These are phyloP conservation scores for Baccha elongata DNA, from an alignment of 2,888 invertebrate species.

Conservation along the genomic window DNA sequence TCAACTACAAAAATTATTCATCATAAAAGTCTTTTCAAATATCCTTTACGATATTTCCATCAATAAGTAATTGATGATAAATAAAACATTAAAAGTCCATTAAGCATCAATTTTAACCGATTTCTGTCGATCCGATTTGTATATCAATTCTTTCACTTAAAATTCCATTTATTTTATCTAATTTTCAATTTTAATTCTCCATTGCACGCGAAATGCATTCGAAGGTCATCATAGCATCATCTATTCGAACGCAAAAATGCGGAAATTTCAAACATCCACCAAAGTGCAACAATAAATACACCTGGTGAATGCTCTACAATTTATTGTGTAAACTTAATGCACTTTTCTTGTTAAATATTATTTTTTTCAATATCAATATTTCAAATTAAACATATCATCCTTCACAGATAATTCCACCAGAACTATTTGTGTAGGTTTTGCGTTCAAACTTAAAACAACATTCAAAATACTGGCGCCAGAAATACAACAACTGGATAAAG, in stretches of 20 bases:
- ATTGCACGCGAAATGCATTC: neutral
- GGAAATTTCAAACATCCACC: constrained; percentile 8
- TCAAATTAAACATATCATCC: neutral
- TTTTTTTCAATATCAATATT: neutral
- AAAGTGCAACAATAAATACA: constrained; percentile 3
- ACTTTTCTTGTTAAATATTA: neutral
- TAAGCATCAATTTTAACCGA: too few relatives aligned
- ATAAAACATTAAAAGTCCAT: too few relatives aligned
- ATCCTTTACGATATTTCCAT: too few relatives aligned
- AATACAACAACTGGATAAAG: neutral
- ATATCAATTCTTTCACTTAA: neutral
- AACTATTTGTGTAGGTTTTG: constrained; percentile 1
- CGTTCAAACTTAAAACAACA: neutral
- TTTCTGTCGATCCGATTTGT: too few relatives aligned
- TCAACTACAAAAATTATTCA: too few relatives aligned
- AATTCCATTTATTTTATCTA: neutral
- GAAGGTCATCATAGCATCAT: neutral
- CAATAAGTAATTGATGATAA: too few relatives aligned
- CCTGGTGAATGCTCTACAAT: constrained; percentile 8
- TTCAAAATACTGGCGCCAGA: neutral
- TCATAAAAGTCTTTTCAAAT: too few relatives aligned
- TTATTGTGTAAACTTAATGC: constrained; percentile 6
- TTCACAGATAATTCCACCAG: neutral
- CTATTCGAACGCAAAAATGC: neutral
- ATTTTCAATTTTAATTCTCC: neutral